Evolutionary conservation across 2,888 invertebrate species (phyloP), one percentile per base, ranked within the genome.

Genomic region (Pristionchus entomophagus): DNA sequence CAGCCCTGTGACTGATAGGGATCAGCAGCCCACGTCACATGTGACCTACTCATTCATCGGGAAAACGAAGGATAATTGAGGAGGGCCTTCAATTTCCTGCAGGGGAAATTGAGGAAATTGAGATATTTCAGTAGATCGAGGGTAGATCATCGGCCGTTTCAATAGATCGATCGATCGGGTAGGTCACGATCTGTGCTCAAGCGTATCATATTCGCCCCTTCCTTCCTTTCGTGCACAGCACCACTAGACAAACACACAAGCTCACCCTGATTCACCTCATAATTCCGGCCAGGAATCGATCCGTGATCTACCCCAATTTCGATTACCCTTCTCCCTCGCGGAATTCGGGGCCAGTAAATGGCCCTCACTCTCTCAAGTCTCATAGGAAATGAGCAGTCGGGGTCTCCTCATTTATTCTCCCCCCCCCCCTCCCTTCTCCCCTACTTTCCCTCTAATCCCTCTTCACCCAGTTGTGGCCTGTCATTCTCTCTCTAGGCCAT

Each of bases 361-460:
- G 41, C 10, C 26, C 45, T 2, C 38, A 38, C 45, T 26, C 73
- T 73, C 73, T 41, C 73, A 73, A n/a, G 41, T 73, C 45, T 73
- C 73, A 73, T 73, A 45, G 73, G 73, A 73, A 73, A 73, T 73
- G 45, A 73, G 73, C 45, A 29, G 35, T 12, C 29, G 32, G 32
- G 65, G 73, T 73, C 73, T 73, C 19, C 73, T 73, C 73, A 73
- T 73, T 78, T 78, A 49, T 78, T 78, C 78, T 77, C 26, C 78
- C 51, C 35, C 17, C 19, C 78, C 32, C 51, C 51, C 51, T 29
- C 32, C 51, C 78, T 32, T 32, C 51, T 32, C 51, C 29, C 78
- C 51, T 26, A 26, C 51, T 51, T 53, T 51, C n/a, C 29, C 78
- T 78, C 78, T 78, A 49, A 49, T 78, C 78, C 51, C 51, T 78